A percentile compares a stretch with the other conserved stretches of the same genome.
These are phyloP conservation scores for Calliopsis andreniformis DNA, from an alignment of 1,140 invertebrate genomes.

Conservation along the genomic window DNA sequence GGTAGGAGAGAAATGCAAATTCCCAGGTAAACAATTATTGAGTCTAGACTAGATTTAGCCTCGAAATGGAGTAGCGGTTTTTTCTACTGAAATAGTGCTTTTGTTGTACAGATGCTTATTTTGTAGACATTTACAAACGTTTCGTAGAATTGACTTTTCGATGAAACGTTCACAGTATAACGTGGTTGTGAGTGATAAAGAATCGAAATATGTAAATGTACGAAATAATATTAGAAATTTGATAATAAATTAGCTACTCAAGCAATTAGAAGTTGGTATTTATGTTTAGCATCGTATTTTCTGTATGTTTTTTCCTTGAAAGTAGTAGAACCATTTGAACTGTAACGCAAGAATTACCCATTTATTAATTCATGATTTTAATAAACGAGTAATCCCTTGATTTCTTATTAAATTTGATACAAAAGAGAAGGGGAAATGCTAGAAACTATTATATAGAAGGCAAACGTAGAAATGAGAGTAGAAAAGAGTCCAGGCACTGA, in stretches of 20 bases:
- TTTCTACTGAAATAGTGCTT: neutral
- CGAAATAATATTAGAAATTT: neutral
- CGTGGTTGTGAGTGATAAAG: neutral
- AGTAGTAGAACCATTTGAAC: neutral
- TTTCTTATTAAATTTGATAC: neutral
- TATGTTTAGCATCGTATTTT: too few species aligned
- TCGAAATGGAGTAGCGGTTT: conserved; percentile 1
- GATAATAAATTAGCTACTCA: too few species aligned
- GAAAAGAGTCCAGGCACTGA: neutral
- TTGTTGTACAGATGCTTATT: too few species aligned
- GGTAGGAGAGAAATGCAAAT: conserved; percentile 21
- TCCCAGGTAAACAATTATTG: conserved; percentile 16
- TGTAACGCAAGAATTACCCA: too few species aligned
- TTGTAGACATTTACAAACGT: neutral
- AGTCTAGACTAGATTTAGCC: conserved; percentile 45
- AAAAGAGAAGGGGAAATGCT: neutral
- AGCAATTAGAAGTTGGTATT: too few species aligned
- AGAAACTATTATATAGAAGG: neutral
- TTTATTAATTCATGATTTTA: too few species aligned
- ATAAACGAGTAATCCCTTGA: neutral
- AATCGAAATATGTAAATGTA: too few species aligned
- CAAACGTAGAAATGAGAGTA: neutral
- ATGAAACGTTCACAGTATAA: neutral
- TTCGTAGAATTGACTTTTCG: neutral
- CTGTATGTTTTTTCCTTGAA: too few species aligned